These are phyloP conservation scores for Pseudopipra pipra DNA, from an alignment of 2,113 vertebrate genomes.

Conservation along the genomic window DNA sequence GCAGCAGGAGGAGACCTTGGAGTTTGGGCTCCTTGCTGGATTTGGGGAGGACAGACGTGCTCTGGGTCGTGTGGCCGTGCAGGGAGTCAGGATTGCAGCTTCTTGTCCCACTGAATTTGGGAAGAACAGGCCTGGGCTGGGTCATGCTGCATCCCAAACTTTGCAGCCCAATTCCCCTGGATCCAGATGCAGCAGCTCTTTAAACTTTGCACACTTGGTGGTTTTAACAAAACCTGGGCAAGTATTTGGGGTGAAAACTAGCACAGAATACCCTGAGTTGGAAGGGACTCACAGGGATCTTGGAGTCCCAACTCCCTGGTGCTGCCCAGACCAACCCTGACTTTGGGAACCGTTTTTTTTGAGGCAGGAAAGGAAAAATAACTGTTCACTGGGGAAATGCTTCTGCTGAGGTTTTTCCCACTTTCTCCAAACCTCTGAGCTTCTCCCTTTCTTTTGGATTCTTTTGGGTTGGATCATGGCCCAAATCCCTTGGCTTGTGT, in stretches of 20 bases:
- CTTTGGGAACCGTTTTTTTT: neutral
- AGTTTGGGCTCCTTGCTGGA: neutral
- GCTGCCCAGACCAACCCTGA: neutral
- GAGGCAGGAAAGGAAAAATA: neutral
- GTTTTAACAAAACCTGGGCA: neutral
- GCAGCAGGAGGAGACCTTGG: neutral
- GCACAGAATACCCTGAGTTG: accelerated
- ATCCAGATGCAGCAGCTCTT: neutral
- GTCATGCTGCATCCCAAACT: accelerated
- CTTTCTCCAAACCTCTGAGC: neutral
- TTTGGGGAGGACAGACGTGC: neutral
- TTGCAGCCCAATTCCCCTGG: no score
- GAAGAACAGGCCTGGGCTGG: neutral
- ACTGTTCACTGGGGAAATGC: neutral
- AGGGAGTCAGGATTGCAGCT: accelerated
- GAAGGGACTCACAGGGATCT: neutral
- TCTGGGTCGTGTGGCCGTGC: neutral
- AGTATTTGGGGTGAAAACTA: no score
- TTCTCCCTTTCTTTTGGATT: neutral
- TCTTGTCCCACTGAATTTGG: accelerated
- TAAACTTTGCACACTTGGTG: accelerated
- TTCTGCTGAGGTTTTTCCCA: neutral
- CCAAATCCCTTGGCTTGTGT: neutral
- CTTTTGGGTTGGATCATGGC: neutral
- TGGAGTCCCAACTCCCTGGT: neutral